A percentile compares a stretch with the other conserved stretches of the same genome.
Evolutionary conservation across 2,888 invertebrate genomes (phyloP).

Genomic region (Drosophila monieri): DNA sequence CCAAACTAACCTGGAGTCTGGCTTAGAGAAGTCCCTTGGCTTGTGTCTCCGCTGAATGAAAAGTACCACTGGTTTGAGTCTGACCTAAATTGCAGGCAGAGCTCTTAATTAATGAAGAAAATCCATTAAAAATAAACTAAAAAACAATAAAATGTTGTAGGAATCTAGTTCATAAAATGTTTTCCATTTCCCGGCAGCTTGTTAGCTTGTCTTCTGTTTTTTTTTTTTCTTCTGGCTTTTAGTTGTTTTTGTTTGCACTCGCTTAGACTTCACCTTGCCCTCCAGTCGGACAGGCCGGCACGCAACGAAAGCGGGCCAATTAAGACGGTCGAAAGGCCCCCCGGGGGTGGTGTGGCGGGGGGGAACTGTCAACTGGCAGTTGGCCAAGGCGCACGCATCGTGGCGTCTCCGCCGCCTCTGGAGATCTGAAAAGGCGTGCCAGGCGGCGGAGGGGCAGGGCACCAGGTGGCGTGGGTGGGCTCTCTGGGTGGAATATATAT

Average conservation of each 20-base stretch:
- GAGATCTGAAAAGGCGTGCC: neutral
- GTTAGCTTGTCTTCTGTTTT: neutral
- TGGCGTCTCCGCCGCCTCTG: constrained; percentile 21
- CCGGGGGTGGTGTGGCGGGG: neutral
- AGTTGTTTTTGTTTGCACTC: constrained; percentile 13
- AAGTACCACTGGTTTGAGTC: neutral
- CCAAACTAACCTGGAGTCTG: neutral
- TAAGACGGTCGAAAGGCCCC: constrained; percentile 10
- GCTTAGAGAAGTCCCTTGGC: neutral
- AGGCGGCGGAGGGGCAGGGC: constrained; percentile 6
- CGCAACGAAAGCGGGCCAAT: constrained; percentile 60
- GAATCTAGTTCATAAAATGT: neutral
- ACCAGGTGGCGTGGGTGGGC: constrained; percentile 51
- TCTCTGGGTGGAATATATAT: constrained; percentile 18
- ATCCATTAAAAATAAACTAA: neutral
- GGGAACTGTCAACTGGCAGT: constrained; percentile 48
- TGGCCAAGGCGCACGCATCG: constrained; percentile 69
- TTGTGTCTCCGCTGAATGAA: neutral
- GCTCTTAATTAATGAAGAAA: constrained; percentile 2
- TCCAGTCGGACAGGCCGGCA: constrained; percentile 38
- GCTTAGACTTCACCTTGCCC: constrained; percentile 35
- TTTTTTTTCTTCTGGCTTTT: neutral
- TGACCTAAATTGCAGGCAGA: neutral
- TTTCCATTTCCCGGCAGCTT: neutral
- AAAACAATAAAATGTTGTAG: neutral